A percentile compares a stretch with the other conserved stretches of the same genome.
Conservation (phyloP, 2,888 invertebrate genomes). For the Heteropelma amictum region DNA sequence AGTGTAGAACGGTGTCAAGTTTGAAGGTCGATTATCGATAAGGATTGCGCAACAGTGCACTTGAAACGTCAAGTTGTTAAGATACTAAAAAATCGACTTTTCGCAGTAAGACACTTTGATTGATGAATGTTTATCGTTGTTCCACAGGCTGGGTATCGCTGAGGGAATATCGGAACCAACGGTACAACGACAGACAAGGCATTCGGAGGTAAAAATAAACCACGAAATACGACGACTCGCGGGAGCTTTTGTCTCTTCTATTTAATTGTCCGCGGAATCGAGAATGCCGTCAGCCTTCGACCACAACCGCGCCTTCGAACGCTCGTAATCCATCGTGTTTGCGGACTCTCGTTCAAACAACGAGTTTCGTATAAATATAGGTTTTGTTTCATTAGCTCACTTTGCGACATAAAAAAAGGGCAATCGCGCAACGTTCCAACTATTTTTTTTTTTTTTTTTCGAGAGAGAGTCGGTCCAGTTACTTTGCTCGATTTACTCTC, state of each 20-base stretch:
- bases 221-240: neutral
- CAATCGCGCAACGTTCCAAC: neutral
- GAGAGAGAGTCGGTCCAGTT: too few species aligned
- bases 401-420: neutral
- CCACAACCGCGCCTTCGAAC: neutral
- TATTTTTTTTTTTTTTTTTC: too few species aligned
- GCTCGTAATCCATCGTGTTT: slow-evolving; percentile 37
- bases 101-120: too few species aligned
- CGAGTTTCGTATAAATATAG: slow-evolving; percentile 12
- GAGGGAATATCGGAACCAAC: neutral
- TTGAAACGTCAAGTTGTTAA: too few species aligned
- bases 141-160: too few species aligned
- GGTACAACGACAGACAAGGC: too few species aligned
- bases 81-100: too few species aligned
- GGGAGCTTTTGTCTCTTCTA: slow-evolving; percentile 22
- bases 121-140: too few species aligned
- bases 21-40: too few species aligned
- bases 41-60: too few species aligned
- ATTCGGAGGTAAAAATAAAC: neutral
- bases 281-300: slow-evolving; percentile 25
- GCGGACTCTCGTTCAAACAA: slow-evolving; percentile 26
- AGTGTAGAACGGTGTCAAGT: too few species aligned
- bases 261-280: slow-evolving; percentile 52
- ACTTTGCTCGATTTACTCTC: too few species aligned
- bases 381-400: neutral